Conservation (phyloP, 2,113 vertebrate species). For the Calyptommatus sinebrachiatus region DNA sequence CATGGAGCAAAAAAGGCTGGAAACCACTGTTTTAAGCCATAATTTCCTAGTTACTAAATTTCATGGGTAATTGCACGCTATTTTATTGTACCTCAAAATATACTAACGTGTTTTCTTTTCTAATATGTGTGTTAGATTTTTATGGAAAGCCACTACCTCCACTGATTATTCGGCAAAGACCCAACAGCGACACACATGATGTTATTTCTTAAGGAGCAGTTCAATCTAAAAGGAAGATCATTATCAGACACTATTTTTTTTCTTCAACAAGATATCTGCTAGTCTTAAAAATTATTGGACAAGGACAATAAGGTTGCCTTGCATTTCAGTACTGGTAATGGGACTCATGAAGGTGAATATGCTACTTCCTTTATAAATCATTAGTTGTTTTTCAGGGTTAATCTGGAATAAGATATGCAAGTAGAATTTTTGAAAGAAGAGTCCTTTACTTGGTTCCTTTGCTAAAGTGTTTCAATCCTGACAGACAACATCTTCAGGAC, state of each 20-base stretch:
- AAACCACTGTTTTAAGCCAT: not conserved
- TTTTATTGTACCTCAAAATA: not conserved
- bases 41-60: slow-evolving; percentile 11
- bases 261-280: slow-evolving; percentile 8
- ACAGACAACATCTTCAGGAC: slow-evolving; percentile 49
- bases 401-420: slow-evolving; percentile 3
- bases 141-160: slow-evolving; percentile 76
- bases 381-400: slow-evolving; percentile 52
- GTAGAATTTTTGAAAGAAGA: not conserved
- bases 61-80: not conserved
- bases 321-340: slow-evolving; percentile 20
- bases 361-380: slow-evolving; percentile 30
- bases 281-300: not conserved
- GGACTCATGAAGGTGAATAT: not conserved
- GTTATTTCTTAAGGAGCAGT: slow-evolving; percentile 62
- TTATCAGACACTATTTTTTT: not conserved
- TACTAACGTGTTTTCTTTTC: slow-evolving; percentile 41
- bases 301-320: slow-evolving; percentile 9
- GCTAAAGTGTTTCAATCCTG: slow-evolving; percentile 34
- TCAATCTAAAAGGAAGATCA: not conserved
- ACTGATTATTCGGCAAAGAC: slow-evolving; percentile 65
- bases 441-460: slow-evolving; percentile 29
- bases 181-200: slow-evolving; percentile 72
- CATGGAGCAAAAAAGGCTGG: not conserved
- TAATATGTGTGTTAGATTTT: slow-evolving; percentile 68